phyloP scores from a whole-genome alignment of 2,113 vertebrate species.

The Bombycilla garrulus region DNA sequence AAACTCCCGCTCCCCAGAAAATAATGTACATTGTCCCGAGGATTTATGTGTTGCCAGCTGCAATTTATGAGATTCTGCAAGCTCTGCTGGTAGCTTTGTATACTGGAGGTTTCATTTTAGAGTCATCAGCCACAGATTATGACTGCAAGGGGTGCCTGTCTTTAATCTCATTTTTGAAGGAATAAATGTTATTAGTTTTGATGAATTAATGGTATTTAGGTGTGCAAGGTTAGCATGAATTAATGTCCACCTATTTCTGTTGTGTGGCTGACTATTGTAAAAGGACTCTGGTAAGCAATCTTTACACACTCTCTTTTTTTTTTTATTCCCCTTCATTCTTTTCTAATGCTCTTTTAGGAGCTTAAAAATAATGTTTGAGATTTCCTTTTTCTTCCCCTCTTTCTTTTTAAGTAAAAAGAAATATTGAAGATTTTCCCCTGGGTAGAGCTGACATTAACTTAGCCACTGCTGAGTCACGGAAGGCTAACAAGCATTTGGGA shows the following conservation, averaged over 20 bases:
- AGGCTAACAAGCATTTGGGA: slow-evolving; percentile 28
- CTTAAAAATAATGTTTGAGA: slow-evolving; percentile 32
- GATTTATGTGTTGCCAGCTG: neutral
- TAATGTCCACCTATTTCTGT: slow-evolving; percentile 67
- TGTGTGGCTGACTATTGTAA: slow-evolving; percentile 38
- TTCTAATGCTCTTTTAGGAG: slow-evolving; percentile 37
- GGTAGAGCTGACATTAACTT: slow-evolving; percentile 52
- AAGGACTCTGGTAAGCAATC: slow-evolving; percentile 29
- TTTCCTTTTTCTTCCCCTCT: neutral
- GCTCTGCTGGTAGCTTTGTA: slow-evolving; percentile 51
- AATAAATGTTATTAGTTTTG: slow-evolving; percentile 79
- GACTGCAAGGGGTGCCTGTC: slow-evolving; percentile 65
- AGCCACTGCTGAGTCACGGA: slow-evolving; percentile 46
- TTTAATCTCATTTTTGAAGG: slow-evolving; percentile 78
- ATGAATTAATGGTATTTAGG: slow-evolving; percentile 78
- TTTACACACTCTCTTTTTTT: slow-evolving; percentile 20
- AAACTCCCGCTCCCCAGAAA: neutral
- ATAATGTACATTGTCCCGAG: slow-evolving; percentile 32
- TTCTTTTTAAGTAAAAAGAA: slow-evolving; percentile 46
- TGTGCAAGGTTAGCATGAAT: slow-evolving; percentile 72
- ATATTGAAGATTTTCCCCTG: slow-evolving; percentile 37
- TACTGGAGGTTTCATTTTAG: slow-evolving; percentile 5
- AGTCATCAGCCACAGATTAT: slow-evolving; percentile 71
- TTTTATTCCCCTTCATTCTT: slow-evolving; percentile 3
- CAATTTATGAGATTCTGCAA: slow-evolving; percentile 23